Conservation (phyloP, 2,888 invertebrate genomes). For the Antitype chi region DNA sequence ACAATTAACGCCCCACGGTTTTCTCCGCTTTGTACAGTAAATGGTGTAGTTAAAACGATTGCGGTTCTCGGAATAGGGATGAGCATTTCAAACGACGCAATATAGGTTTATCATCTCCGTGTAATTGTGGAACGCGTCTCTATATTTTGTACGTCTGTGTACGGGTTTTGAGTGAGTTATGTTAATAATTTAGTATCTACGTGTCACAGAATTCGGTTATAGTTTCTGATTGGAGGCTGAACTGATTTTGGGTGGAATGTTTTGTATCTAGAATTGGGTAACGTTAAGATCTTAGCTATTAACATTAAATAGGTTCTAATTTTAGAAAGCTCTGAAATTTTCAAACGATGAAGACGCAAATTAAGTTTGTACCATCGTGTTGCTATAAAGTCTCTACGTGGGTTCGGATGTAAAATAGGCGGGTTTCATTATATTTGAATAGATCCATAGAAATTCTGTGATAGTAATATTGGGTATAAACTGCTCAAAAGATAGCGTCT, state of each 20-base stretch:
- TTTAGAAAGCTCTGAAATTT: not conserved
- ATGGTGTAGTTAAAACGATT: constrained; percentile 67
- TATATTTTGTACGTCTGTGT: constrained; percentile 29
- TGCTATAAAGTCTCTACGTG: not conserved
- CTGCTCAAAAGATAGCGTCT: not conserved
- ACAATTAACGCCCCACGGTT: constrained; percentile 66
- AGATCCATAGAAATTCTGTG: not conserved
- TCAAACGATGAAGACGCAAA: not conserved
- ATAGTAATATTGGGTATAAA: not conserved
- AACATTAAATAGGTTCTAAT: not conserved
- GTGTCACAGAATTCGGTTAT: constrained; percentile 6
- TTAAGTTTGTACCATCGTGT: not conserved
- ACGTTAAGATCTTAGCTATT: not conserved
- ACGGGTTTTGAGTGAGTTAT: not conserved
- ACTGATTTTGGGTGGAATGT: constrained; percentile 10
- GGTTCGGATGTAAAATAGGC: not conserved
- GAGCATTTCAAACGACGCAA: constrained; percentile 60
- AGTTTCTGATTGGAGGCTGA: constrained; percentile 3
- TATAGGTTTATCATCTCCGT: constrained; percentile 63
- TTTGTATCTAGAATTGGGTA: not conserved
- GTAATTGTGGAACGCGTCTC: constrained; percentile 51
- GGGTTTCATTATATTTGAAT: not conserved
- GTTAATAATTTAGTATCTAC: constrained; percentile 31
- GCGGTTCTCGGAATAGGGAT: constrained; percentile 64
- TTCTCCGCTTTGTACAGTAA: constrained; percentile 67